phyloP scores from a whole-genome alignment of 2,888 invertebrate genomes.

The Drosophila atripex region DNA sequence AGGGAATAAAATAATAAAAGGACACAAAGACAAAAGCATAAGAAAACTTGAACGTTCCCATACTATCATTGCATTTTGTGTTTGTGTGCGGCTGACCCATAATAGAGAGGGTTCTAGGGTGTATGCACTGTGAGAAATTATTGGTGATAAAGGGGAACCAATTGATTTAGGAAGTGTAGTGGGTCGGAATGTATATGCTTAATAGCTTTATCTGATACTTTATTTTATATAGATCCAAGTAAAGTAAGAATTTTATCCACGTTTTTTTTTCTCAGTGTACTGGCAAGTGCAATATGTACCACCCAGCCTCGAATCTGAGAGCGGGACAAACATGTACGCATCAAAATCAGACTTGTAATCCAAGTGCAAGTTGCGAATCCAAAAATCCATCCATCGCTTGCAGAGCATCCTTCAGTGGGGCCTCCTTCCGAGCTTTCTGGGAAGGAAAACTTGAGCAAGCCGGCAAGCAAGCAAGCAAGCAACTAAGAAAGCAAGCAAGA shows the following conservation, averaged over 20 bases:
- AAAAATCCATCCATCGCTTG: slow-evolving; percentile 79
- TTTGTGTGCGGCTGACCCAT: slow-evolving; percentile 62
- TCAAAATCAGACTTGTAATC: slow-evolving; percentile 81
- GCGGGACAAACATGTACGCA: slow-evolving; percentile 73
- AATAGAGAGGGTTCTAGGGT: slow-evolving; percentile 38
- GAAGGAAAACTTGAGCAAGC: slow-evolving; percentile 42
- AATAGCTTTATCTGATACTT: too few relatives aligned
- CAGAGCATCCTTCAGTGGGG: slow-evolving; percentile 57
- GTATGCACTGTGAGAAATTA: slow-evolving; percentile 5
- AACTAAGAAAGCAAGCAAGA: slow-evolving; percentile 19
- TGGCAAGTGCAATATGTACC: slow-evolving; percentile 64
- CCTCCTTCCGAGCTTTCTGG: slow-evolving; percentile 31
- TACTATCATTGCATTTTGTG: slow-evolving; percentile 9
- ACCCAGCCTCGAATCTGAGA: slow-evolving; percentile 33
- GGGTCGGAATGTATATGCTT: too few relatives aligned
- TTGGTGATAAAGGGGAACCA: background rate
- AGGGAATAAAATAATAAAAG: slow-evolving; percentile 80
- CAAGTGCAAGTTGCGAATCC: slow-evolving; percentile 80
- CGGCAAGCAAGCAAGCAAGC: slow-evolving; percentile 16
- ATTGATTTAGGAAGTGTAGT: background rate
- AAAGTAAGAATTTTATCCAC: too few relatives aligned
- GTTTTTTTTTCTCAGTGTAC: slow-evolving; percentile 6
- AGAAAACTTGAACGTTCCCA: slow-evolving; percentile 66
- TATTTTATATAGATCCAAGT: too few relatives aligned
- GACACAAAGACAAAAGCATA: slow-evolving; percentile 78